A percentile compares a stretch with the other conserved stretches of the same genome.
These are phyloP conservation scores for Nemotelus nigrinus DNA, from an alignment of 2,888 invertebrate species.

Conservation along the genomic window DNA sequence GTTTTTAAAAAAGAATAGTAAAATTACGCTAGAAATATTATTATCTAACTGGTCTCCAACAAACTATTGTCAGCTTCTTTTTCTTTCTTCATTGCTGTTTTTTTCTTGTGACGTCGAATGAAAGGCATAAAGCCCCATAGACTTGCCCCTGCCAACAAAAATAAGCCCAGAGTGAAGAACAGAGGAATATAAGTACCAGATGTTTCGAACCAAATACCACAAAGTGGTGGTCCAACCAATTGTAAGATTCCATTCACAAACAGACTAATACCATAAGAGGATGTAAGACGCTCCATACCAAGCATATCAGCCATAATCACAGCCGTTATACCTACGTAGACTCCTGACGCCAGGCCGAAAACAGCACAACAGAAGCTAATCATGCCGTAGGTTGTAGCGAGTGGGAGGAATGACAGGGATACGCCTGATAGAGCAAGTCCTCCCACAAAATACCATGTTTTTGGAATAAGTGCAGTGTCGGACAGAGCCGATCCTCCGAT, in stretches of 20 bases:
- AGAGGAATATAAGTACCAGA: constrained; percentile 75
- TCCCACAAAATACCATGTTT: constrained; percentile 83
- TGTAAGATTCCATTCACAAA: constrained; percentile 87
- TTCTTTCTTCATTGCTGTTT: constrained; percentile 6
- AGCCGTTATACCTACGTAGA: constrained; percentile 87
- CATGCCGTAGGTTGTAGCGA: constrained; percentile 72
- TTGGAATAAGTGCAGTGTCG: constrained; percentile 79
- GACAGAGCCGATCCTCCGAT: constrained; percentile 88
- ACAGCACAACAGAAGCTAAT: constrained; percentile 77
- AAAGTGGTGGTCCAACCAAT: constrained; percentile 84
- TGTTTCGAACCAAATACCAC: constrained; percentile 76
- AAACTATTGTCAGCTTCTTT: constrained; percentile 45
- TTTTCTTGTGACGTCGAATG: constrained; percentile 65
- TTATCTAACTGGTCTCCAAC: constrained; percentile 43
- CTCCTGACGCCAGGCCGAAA: constrained; percentile 85
- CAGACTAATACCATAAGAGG: constrained; percentile 86
- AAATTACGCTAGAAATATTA: constrained; percentile 14
- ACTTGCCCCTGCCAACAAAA: constrained; percentile 76
- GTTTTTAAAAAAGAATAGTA: constrained; percentile 10
- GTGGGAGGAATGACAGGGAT: constrained; percentile 76
- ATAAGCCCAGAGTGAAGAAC: constrained; percentile 78
- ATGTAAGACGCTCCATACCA: constrained; percentile 84
- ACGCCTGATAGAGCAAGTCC: constrained; percentile 82
- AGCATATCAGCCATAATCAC: constrained; percentile 89
- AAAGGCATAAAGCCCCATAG: constrained; percentile 82